Conservation (phyloP, 1,140 invertebrate genomes). For the Macrosteles quadrilineatus region DNA sequence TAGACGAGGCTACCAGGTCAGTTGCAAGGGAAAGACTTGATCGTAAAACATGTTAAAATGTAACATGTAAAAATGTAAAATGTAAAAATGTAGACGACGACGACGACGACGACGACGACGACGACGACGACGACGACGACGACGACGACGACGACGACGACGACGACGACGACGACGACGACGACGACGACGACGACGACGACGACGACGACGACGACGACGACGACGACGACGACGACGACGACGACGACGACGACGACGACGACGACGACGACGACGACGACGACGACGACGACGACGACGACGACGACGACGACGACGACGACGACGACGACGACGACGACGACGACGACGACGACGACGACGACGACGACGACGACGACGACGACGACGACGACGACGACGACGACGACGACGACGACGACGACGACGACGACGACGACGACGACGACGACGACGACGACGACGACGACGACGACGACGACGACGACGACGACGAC, state of each 20-base stretch:
- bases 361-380: constrained; percentile 1
- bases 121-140: constrained; percentile 1
- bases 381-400: constrained; percentile 1
- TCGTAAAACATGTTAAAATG: too few relatives aligned
- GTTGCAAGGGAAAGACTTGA: too few relatives aligned
- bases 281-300: constrained; percentile 1
- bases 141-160: constrained; percentile 1
- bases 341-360: constrained; percentile 1
- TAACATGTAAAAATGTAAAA: too few relatives aligned
- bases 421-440: constrained; percentile 1
- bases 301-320: constrained; percentile 1
- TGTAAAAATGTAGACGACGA: too few relatives aligned
- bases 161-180: constrained; percentile 1
- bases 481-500: constrained; percentile 1
- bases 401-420: constrained; percentile 1
- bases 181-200: constrained; percentile 1
- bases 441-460: constrained; percentile 1
- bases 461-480: constrained; percentile 1
- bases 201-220: constrained; percentile 1
- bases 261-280: constrained; percentile 1
- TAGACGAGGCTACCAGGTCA: too few relatives aligned
- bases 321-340: constrained; percentile 1
- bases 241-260: constrained; percentile 1
- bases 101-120: constrained; percentile 1
- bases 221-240: constrained; percentile 1